Percentiles rank a stretch among this genome's conserved stretches.
phyloP scores from a whole-genome alignment of 2,113 vertebrate genomes.

The Bubalus kerabau region DNA sequence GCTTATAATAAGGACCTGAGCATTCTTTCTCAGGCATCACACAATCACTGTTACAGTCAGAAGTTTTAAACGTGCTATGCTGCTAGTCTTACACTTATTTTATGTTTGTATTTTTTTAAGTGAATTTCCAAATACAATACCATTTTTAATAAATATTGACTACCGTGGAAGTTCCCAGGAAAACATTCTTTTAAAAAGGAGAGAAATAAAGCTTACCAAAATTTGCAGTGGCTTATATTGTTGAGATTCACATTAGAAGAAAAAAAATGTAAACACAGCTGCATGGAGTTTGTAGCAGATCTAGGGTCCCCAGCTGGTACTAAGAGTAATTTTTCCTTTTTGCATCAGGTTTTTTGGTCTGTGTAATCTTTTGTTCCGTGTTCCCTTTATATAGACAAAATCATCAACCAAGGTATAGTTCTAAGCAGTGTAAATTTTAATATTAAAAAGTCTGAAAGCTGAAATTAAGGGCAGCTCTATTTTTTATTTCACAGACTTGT shows the following conservation, averaged over 20 bases:
- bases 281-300: neutral
- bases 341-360: neutral
- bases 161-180: neutral
- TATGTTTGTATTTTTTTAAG: neutral
- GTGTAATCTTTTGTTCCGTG: neutral
- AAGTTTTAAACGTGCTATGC: neutral
- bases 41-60: neutral
- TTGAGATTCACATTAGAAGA: slow-evolving; percentile 33
- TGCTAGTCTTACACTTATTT: neutral
- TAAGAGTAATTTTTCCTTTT: neutral
- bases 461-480: neutral
- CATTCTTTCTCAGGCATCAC: neutral
- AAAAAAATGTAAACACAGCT: slow-evolving; percentile 53
- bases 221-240: slow-evolving; percentile 2
- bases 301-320: neutral
- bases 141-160: slow-evolving; percentile 8
- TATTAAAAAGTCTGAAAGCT: neutral
- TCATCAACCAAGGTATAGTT: neutral
- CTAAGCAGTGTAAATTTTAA: neutral
- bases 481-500: neutral
- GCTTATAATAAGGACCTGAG: neutral
- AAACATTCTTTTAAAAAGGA: neutral
- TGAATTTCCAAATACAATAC: neutral
- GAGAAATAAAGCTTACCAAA: neutral
- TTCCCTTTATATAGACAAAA: neutral